Base-by-base conservation (phyloP, 2,113 vertebrate species). In the Lepus americanus region DNA sequence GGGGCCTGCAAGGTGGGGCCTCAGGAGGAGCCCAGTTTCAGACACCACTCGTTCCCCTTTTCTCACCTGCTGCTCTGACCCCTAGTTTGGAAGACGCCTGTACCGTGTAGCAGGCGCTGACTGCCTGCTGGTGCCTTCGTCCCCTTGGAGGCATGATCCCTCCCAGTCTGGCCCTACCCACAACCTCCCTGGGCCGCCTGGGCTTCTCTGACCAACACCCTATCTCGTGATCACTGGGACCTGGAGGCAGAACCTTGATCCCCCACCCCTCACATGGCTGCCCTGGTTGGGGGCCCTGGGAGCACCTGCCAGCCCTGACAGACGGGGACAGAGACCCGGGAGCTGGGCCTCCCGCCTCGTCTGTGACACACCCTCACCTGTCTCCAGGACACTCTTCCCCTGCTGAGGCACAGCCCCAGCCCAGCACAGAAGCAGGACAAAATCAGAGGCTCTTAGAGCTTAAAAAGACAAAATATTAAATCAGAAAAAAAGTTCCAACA, bases 331-430 rank as follows among this genome's bases (percentile, higher is more conserved):
- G 77, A 96, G 93, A 76, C 55, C 67, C 27, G 87, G 96, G 96
- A 92, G 95, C 96, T 95, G 95, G 96, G 94, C 59, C 92, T 96
- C 90, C 85, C 78, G 63, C 79, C 23, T 33, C 3, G 87, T 83
- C 76, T 76, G 82, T 13, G 36, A 81, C 84, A 19, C 17, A 19
- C 64, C 6, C 55, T 31, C 31, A 1, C 25, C 49, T 31, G 67
- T 27, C 29, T 44, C 53, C 59, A 59, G 29, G 89, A 59, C 6
- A 17, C 29, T n/a, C 44, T n/a, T 27, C 39, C 69, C 85, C 36
- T 14, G 49, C 79, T 9, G 55, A 81, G 36, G 91, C 90, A 59
- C 6, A 53, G 86, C 82, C 79, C n/a, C 73, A 7, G 29, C 49
- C 89, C 79, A 82, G 49, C 96, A n/a, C 55, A 78, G 76, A 96